Conservation (phyloP, 2,888 invertebrate genomes). For the Drosophila phalerata region DNA sequence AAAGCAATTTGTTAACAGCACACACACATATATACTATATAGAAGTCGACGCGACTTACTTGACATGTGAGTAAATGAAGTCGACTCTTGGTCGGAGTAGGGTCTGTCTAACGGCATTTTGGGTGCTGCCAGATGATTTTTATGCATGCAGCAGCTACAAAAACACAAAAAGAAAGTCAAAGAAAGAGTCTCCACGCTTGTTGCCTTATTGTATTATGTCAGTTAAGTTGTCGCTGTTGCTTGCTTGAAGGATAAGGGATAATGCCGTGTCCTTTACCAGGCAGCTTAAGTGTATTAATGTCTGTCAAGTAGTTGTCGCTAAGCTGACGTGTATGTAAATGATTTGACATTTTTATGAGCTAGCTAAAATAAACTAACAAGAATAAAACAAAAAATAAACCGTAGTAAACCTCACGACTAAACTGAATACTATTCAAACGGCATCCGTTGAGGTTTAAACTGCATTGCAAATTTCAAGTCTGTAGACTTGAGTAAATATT, state of each 20-base stretch:
- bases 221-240: conserved; percentile 74
- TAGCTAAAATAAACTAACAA: conserved; percentile 24
- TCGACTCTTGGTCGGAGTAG: background rate
- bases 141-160: conserved; percentile 45
- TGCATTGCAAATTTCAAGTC: conserved; percentile 13
- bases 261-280: conserved; percentile 71
- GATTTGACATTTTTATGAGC: conserved; percentile 80
- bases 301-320: conserved; percentile 78
- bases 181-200: conserved; percentile 31
- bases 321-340: conserved; percentile 78
- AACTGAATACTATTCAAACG: conserved; percentile 16
- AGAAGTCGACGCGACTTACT: conserved; percentile 52
- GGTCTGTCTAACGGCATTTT: conserved; percentile 47
- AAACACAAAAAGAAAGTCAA: conserved; percentile 19
- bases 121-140: conserved; percentile 47
- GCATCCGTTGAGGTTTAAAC: conserved; percentile 22
- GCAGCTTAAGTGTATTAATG: conserved; percentile 81
- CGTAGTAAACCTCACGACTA: conserved; percentile 1
- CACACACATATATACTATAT: conserved; percentile 34
- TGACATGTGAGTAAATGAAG: conserved; percentile 52
- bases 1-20: conserved; percentile 74
- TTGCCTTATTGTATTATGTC: conserved; percentile 81
- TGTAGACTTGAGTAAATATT: conserved; percentile 58
- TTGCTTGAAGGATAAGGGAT: conserved; percentile 72
- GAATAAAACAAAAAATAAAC: conserved; percentile 1